Conservation (phyloP, 2,113 vertebrate genomes). For the Geothlypis trichas region DNA sequence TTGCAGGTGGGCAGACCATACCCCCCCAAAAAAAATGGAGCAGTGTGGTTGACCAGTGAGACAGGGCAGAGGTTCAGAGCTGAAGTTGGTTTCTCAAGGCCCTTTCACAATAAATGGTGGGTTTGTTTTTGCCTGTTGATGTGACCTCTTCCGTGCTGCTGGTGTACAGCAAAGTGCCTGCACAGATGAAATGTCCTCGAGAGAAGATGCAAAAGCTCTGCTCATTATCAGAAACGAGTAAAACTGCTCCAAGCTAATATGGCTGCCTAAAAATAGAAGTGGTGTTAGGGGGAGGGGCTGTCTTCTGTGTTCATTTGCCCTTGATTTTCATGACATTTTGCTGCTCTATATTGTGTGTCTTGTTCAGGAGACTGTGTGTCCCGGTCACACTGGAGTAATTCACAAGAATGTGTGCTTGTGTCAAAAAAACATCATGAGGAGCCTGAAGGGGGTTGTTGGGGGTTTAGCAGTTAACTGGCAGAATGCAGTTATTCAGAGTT, state of each 20-base stretch:
- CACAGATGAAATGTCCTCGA: neutral
- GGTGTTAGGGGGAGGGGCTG: conserved; percentile 1
- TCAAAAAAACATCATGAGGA: neutral
- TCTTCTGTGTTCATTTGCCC: conserved; percentile 27
- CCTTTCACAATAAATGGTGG: neutral
- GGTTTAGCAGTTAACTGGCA: neutral
- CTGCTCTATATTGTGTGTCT: conserved; percentile 1
- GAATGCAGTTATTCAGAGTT: neutral
- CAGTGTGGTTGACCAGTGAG: neutral
- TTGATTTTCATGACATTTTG: conserved; percentile 51
- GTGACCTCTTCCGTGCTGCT: neutral
- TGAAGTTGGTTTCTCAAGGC: neutral
- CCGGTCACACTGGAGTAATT: neutral
- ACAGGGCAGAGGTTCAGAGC: neutral
- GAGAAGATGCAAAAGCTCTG: conserved; percentile 43
- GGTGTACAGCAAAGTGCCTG: neutral
- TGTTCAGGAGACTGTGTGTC: neutral
- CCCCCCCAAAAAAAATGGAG: neutral
- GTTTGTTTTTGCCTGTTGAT: fast-evolving
- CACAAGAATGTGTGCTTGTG: neutral
- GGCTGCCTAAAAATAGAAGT: conserved; percentile 50
- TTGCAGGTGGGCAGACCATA: neutral
- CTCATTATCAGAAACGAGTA: conserved; percentile 24
- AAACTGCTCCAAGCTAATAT: conserved; percentile 59
- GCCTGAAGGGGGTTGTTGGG: neutral